Percentiles rank a stretch among this genome's conserved stretches.
Conservation (phyloP, 2,113 vertebrate species). For the Leucosticte australis region DNA sequence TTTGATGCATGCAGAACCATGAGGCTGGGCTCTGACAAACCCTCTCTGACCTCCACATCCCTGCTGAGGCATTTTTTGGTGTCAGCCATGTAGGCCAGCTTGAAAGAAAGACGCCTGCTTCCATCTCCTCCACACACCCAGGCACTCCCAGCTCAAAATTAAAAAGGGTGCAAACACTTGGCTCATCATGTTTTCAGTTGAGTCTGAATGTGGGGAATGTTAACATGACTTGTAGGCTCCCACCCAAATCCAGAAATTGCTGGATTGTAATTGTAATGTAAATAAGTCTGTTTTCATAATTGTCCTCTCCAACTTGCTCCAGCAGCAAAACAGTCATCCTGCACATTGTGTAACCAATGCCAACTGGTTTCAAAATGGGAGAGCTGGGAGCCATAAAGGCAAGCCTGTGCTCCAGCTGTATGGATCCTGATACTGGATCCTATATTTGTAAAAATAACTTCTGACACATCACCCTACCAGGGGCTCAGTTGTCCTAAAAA, state of each 20-base stretch:
- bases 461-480: background rate
- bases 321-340: constrained; percentile 38
- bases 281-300: constrained; percentile 48
- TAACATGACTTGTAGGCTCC: background rate
- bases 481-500: background rate
- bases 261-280: constrained; percentile 43
- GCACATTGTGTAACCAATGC: background rate
- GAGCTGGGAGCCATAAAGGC: background rate
- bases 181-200: constrained; percentile 33
- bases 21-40: background rate
- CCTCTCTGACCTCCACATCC: background rate
- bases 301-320: constrained; percentile 15
- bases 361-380: constrained; percentile 25
- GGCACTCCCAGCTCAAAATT: constrained; percentile 50
- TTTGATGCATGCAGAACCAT: background rate
- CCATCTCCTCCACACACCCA: constrained; percentile 31
- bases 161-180: constrained; percentile 31
- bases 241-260: constrained; percentile 53
- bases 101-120: background rate
- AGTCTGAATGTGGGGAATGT: constrained; percentile 7
- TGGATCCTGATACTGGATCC: background rate
- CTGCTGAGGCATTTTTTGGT: background rate
- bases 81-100: background rate
- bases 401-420: background rate
- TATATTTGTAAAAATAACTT: background rate